These are phyloP conservation scores for Blennius ocellaris DNA, from an alignment of 2,113 vertebrate species.

Conservation along the genomic window DNA sequence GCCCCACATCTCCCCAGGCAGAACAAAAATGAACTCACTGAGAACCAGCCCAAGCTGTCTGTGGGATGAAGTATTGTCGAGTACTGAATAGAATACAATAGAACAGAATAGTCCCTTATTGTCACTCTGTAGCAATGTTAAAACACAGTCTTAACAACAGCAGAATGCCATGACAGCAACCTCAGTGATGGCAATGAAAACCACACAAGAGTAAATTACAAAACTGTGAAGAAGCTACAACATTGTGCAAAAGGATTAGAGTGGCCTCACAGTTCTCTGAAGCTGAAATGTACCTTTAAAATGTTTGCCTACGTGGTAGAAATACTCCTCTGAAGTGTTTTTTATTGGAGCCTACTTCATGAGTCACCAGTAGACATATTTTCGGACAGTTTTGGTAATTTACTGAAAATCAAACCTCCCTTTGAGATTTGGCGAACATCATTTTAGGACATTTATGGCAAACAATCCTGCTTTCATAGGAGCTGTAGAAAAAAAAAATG, in stretches of 20 bases:
- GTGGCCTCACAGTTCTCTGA: too few relatives aligned
- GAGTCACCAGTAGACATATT: constrained; percentile 21
- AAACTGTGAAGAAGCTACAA: too few relatives aligned
- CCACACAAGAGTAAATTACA: too few relatives aligned
- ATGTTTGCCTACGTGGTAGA: constrained; percentile 41
- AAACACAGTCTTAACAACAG: too few relatives aligned
- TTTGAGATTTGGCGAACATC: constrained; percentile 37
- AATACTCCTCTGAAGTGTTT: constrained; percentile 9
- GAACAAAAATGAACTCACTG: constrained; percentile 26
- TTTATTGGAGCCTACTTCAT: too few relatives aligned
- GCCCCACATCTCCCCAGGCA: constrained; percentile 18
- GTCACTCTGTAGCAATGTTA: too few relatives aligned
- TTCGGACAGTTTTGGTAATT: too few relatives aligned
- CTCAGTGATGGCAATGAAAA: too few relatives aligned
- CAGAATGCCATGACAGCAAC: too few relatives aligned
- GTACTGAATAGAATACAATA: background rate
- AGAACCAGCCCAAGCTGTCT: background rate
- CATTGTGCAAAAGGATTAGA: too few relatives aligned
- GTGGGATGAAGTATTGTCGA: constrained; percentile 32
- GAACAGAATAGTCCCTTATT: too few relatives aligned
- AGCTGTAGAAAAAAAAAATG: constrained; percentile 17
- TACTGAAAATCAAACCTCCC: constrained; percentile 44
- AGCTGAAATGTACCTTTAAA: too few relatives aligned
- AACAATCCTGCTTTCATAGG: constrained; percentile 5
- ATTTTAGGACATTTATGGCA: constrained; percentile 40